A percentile compares a stretch with the other conserved stretches of the same genome.
phyloP scores from a whole-genome alignment of 2,888 invertebrate genomes.

The Drosophila paucipuncta region DNA sequence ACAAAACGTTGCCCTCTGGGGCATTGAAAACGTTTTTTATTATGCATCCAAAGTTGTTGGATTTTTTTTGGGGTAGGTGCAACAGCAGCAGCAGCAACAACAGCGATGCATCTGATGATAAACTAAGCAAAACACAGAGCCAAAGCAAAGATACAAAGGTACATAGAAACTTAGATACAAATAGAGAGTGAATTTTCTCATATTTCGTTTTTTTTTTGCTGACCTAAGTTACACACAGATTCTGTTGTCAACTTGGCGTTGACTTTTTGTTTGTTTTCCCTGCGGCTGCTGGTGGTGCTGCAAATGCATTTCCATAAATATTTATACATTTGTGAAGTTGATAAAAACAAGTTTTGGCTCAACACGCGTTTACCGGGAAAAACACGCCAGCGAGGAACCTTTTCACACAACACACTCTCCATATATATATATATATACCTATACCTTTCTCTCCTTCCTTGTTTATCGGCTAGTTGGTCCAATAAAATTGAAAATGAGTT shows the following conservation, averaged over 20 bases:
- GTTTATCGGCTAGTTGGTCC: constrained; percentile 55
- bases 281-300: constrained; percentile 7
- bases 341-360: constrained; percentile 68
- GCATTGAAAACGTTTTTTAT: constrained; percentile 44
- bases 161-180: constrained; percentile 33
- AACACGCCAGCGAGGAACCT: constrained; percentile 49
- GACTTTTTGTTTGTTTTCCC: constrained; percentile 59
- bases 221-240: constrained; percentile 47
- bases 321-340: constrained; percentile 57
- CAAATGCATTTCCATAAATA: constrained; percentile 70
- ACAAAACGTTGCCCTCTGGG: constrained; percentile 37
- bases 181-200: constrained; percentile 2
- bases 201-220: constrained; percentile 15
- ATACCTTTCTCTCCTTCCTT: constrained; percentile 19
- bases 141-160: constrained; percentile 37
- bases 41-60: constrained; percentile 48
- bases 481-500: constrained; percentile 72
- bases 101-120: constrained; percentile 52
- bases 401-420: constrained; percentile 47
- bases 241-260: constrained; percentile 51
- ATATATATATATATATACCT: background rate
- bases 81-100: constrained; percentile 1
- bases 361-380: constrained; percentile 76
- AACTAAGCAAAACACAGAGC: constrained; percentile 44
- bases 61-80: constrained; percentile 56